These are phyloP conservation scores for Syngnathoides biaculeatus DNA, from an alignment of 2,113 vertebrate species.

Conservation along the genomic window DNA sequence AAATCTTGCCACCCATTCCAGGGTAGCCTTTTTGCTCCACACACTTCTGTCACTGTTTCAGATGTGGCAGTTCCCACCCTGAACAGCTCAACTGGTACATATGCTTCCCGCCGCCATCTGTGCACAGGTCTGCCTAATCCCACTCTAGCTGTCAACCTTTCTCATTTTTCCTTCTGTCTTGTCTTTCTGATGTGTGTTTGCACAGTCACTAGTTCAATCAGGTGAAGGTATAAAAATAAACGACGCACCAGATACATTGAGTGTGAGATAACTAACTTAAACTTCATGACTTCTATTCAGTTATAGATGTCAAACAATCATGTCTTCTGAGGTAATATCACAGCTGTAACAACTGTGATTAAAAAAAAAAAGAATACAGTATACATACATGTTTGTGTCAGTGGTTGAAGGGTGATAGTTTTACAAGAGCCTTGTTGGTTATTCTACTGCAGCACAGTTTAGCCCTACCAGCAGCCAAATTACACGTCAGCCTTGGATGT, in stretches of 20 bases:
- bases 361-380: not conserved
- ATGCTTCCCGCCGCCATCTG: constrained; percentile 68
- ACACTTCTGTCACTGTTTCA: constrained; percentile 55
- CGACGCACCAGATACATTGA: not conserved
- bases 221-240: not conserved
- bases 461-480: constrained; percentile 46
- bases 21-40: constrained; percentile 56
- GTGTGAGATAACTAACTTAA: not conserved
- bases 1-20: constrained; percentile 55
- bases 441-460: constrained; percentile 41
- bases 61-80: constrained; percentile 59
- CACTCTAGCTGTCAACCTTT: constrained; percentile 38
- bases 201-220: constrained; percentile 22
- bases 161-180: constrained; percentile 20
- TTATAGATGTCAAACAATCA: not conserved
- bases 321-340: not conserved
- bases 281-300: not conserved
- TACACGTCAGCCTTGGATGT: constrained; percentile 54
- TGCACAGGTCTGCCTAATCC: constrained; percentile 59
- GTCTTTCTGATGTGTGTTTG: constrained; percentile 9
- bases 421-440: constrained; percentile 32
- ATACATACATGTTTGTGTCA: constrained; percentile 21
- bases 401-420: constrained; percentile 23
- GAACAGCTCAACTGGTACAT: constrained; percentile 66
- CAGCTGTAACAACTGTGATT: not conserved